These are phyloP conservation scores for Burhinus bistriatus DNA, from an alignment of 2,113 vertebrate genomes.

Conservation along the genomic window DNA sequence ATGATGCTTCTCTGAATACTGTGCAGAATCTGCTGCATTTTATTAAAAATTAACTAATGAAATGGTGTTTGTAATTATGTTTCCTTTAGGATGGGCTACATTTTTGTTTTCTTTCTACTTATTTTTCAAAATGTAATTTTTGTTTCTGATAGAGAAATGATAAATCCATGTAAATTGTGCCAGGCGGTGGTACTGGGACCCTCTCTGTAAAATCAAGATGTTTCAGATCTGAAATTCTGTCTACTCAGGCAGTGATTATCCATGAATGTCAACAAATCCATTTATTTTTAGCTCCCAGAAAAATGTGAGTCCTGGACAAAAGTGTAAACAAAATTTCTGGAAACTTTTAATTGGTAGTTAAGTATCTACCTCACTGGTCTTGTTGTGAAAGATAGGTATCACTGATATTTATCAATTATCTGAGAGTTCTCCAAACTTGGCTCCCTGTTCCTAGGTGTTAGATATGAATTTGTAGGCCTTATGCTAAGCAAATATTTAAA, in stretches of 20 bases:
- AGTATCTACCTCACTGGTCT: neutral
- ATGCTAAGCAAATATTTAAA: neutral
- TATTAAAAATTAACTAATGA: neutral
- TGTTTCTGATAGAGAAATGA: neutral
- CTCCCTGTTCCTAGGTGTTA: neutral
- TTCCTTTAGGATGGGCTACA: neutral
- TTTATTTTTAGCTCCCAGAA: neutral
- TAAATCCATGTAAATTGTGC: neutral
- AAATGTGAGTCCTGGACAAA: neutral
- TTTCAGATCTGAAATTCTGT: neutral
- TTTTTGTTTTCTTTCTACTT: neutral
- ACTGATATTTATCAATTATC: neutral
- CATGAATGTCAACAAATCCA: neutral
- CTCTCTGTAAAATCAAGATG: neutral
- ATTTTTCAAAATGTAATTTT: neutral
- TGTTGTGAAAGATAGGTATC: rapidly evolving
- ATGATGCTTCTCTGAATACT: neutral
- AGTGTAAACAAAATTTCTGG: neutral
- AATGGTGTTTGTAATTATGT: neutral
- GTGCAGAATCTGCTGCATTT: neutral
- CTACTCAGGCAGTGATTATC: neutral
- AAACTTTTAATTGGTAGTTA: neutral
- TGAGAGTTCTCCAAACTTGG: neutral
- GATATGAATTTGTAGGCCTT: neutral
- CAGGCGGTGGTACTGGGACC: neutral